A percentile compares a stretch with the other conserved stretches of the same genome.
These are phyloP conservation scores for Melinaea marsaeus DNA, from an alignment of 2,888 invertebrate species.

Conservation along the genomic window DNA sequence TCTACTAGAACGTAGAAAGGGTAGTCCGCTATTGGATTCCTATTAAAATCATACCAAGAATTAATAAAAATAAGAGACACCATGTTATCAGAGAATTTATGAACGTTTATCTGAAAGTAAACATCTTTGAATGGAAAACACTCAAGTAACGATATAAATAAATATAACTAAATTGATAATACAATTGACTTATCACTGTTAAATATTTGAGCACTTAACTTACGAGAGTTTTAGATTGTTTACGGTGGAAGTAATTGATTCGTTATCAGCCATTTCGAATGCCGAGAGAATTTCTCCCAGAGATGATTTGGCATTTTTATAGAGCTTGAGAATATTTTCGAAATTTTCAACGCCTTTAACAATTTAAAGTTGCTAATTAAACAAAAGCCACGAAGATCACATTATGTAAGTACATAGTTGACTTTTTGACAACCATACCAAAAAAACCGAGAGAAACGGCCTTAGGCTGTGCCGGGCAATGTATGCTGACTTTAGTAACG, in stretches of 20 bases:
- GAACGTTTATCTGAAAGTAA: too few relatives aligned
- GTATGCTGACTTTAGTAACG: slow-evolving; percentile 93
- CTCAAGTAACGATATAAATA: too few relatives aligned
- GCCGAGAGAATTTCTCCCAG: slow-evolving; percentile 96
- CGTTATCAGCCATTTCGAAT: slow-evolving; percentile 94
- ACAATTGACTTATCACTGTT: too few relatives aligned
- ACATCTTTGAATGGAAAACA: too few relatives aligned
- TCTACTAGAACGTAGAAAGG: slow-evolving; percentile 93
- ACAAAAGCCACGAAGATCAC: background rate
- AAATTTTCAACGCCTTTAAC: slow-evolving; percentile 84
- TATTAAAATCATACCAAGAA: slow-evolving; percentile 28
- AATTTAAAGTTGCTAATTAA: background rate
- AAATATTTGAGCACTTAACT: slow-evolving; percentile 37
- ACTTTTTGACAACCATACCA: slow-evolving; percentile 73
- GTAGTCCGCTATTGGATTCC: slow-evolving; percentile 80
- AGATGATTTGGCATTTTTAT: slow-evolving; percentile 83
- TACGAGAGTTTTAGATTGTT: slow-evolving; percentile 75
- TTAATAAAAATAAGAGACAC: background rate
- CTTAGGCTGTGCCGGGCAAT: slow-evolving; percentile 91
- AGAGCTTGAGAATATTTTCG: slow-evolving; percentile 86
- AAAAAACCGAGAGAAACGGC: slow-evolving; percentile 92
- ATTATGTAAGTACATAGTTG: background rate
- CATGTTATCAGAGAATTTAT: background rate
- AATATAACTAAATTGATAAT: too few relatives aligned
- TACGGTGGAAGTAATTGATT: slow-evolving; percentile 82